These are phyloP conservation scores for Tor tambroides DNA, from an alignment of 2,113 vertebrate species.

Conservation along the genomic window DNA sequence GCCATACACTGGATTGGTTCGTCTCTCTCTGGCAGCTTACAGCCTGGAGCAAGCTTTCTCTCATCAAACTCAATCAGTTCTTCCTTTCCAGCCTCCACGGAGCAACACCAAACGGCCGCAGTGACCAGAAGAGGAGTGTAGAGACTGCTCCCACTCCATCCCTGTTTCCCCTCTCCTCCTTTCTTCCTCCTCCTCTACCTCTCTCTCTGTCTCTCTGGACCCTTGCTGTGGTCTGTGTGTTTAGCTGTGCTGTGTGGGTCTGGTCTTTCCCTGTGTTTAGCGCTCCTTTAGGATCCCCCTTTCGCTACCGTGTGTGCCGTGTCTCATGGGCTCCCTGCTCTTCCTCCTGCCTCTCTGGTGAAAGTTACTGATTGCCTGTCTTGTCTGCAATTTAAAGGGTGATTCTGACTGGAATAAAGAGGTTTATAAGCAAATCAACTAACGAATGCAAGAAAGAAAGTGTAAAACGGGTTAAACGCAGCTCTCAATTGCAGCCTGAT, in stretches of 20 bases:
- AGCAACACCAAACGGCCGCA: slow-evolving; percentile 49
- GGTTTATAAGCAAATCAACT: slow-evolving; percentile 66
- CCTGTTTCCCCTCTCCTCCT: slow-evolving; percentile 50
- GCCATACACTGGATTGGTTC: slow-evolving; percentile 59
- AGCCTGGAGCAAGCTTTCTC: slow-evolving; percentile 32
- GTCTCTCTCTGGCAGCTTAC: slow-evolving; percentile 35
- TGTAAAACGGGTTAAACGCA: slow-evolving; percentile 74
- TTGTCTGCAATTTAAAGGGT: slow-evolving; percentile 85
- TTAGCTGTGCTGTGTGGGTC: slow-evolving; percentile 74
- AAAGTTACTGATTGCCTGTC: slow-evolving; percentile 99
- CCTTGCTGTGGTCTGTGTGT: slow-evolving; percentile 70
- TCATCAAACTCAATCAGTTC: slow-evolving; percentile 45
- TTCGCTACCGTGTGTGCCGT: slow-evolving; percentile 34
- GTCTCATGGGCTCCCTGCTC: slow-evolving; percentile 52
- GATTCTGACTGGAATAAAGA: slow-evolving; percentile 52
- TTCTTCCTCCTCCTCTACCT: slow-evolving; percentile 35
- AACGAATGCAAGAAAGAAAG: slow-evolving; percentile 12
- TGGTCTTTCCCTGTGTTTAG: slow-evolving; percentile 72
- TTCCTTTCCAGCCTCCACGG: slow-evolving; percentile 71
- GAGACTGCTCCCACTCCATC: slow-evolving; percentile 53
- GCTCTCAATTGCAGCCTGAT: slow-evolving; percentile 99
- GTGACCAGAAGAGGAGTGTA: slow-evolving; percentile 51
- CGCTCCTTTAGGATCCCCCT: slow-evolving; percentile 70
- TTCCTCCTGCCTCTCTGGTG: slow-evolving; percentile 84
- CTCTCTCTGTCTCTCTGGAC: slow-evolving; percentile 39